Evolutionary conservation across 2,113 vertebrate genomes (phyloP).

Genomic region (Coregonus clupeaformis): DNA sequence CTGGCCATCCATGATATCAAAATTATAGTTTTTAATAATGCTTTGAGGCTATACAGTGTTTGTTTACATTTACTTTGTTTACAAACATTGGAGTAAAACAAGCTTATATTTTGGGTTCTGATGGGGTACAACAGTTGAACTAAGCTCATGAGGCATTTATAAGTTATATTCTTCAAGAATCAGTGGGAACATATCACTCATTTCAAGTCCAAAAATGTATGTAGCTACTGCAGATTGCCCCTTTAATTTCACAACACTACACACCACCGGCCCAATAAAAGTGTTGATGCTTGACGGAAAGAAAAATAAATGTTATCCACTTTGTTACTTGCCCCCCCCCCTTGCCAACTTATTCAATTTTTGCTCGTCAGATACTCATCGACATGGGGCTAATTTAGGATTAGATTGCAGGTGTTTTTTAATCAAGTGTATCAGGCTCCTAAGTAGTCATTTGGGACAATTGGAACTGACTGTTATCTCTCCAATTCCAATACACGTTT

Average conservation of each 20-base stretch:
- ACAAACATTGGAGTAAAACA: too few species aligned
- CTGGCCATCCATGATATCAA: too few species aligned
- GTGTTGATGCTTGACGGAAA: slow-evolving; percentile 54
- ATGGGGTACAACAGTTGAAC: too few species aligned
- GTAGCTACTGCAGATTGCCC: too few species aligned
- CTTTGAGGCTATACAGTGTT: too few species aligned
- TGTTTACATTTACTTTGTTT: too few species aligned
- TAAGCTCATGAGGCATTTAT: too few species aligned
- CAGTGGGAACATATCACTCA: too few species aligned
- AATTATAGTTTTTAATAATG: too few species aligned
- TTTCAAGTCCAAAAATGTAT: too few species aligned
- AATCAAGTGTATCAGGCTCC: slow-evolving; percentile 37
- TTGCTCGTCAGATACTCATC: slow-evolving; percentile 58
- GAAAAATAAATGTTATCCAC: slow-evolving; percentile 69
- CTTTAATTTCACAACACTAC: slow-evolving; percentile 46
- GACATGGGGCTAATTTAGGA: slow-evolving; percentile 58
- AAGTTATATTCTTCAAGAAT: too few species aligned
- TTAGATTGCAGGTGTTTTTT: slow-evolving; percentile 58
- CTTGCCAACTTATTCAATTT: slow-evolving; percentile 51
- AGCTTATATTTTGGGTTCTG: too few species aligned
- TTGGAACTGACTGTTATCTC: slow-evolving; percentile 32
- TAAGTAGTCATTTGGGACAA: slow-evolving; percentile 21
- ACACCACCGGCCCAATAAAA: slow-evolving; percentile 57
- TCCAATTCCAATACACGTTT: not conserved
- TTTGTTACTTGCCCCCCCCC: slow-evolving; percentile 59